phyloP scores from a whole-genome alignment of 2,797 vertebrate genomes.

The Pterois miles region DNA sequence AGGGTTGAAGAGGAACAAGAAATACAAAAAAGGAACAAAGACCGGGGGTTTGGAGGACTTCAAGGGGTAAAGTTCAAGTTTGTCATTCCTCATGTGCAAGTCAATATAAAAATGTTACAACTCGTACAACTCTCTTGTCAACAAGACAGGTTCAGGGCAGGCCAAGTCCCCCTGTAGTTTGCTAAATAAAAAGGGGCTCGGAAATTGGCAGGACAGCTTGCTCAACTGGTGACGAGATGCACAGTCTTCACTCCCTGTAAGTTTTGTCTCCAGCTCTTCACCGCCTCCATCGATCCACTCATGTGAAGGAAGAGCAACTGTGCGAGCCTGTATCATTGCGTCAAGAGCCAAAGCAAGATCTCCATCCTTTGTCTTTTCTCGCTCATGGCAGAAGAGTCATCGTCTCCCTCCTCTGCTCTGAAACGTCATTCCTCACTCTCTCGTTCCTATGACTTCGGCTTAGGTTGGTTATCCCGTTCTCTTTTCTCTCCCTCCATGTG shows the following conservation, averaged over 20 bases:
- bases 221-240: constrained; percentile 46
- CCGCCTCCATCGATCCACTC: constrained; percentile 45
- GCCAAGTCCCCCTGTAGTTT: constrained; percentile 61
- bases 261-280: constrained; percentile 43
- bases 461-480: constrained; percentile 35
- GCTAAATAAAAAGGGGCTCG: constrained; percentile 70
- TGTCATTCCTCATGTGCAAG: constrained; percentile 85
- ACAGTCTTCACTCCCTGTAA: constrained; percentile 59
- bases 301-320: constrained; percentile 49
- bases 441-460: constrained; percentile 46
- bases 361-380: constrained; percentile 62
- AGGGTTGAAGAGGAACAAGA: constrained; percentile 63
- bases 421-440: constrained; percentile 33
- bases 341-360: constrained; percentile 44
- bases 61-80: constrained; percentile 78
- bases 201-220: constrained; percentile 79
- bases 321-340: constrained; percentile 39
- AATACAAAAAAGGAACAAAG: constrained; percentile 55
- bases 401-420: constrained; percentile 13
- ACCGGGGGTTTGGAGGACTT: constrained; percentile 60
- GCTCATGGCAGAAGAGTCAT: constrained; percentile 42
- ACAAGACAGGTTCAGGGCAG: constrained; percentile 67
- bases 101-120: constrained; percentile 87
- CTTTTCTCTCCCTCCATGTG: background rate
- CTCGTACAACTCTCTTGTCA: constrained; percentile 73